These are phyloP conservation scores for Phlogophora meticulosa DNA, from an alignment of 2,888 invertebrate species.

Conservation along the genomic window DNA sequence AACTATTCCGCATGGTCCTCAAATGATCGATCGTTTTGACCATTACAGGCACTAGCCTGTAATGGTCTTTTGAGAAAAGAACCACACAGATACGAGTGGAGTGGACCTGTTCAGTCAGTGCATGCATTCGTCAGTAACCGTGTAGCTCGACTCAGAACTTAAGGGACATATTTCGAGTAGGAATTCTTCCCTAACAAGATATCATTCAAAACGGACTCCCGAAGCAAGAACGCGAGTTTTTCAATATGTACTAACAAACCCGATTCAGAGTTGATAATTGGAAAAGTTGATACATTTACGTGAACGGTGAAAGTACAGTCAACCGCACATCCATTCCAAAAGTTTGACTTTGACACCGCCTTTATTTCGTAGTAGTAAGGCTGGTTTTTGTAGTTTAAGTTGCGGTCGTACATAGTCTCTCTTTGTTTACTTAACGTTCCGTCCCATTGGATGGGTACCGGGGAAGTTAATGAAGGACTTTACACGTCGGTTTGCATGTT, in stretches of 20 bases:
- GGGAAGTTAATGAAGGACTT: conserved; percentile 15
- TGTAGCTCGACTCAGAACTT: too few species aligned
- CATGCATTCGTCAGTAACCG: too few species aligned
- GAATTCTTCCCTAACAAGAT: conserved; percentile 14
- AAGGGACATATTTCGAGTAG: too few species aligned
- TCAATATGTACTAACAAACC: conserved; percentile 48
- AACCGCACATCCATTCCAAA: neutral
- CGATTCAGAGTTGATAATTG: conserved; percentile 41
- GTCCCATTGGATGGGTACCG: neutral
- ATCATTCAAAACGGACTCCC: conserved; percentile 14
- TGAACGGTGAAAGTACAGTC: conserved; percentile 9
- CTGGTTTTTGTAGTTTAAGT: neutral
- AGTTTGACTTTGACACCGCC: neutral
- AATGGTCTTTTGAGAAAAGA: too few species aligned
- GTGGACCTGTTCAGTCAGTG: too few species aligned
- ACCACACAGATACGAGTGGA: too few species aligned
- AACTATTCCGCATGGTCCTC: too few species aligned
- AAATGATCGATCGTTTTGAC: too few species aligned
- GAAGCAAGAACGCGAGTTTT: conserved; percentile 21
- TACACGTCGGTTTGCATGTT: neutral
- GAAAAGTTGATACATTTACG: conserved; percentile 50
- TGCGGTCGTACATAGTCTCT: neutral
- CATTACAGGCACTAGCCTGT: too few species aligned
- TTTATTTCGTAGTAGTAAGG: neutral
- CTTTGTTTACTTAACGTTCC: conserved; percentile 13